Percentiles rank a stretch among this genome's conserved stretches.
Conservation (phyloP, 2,797 vertebrate genomes). For the Dryobates pubescens region DNA sequence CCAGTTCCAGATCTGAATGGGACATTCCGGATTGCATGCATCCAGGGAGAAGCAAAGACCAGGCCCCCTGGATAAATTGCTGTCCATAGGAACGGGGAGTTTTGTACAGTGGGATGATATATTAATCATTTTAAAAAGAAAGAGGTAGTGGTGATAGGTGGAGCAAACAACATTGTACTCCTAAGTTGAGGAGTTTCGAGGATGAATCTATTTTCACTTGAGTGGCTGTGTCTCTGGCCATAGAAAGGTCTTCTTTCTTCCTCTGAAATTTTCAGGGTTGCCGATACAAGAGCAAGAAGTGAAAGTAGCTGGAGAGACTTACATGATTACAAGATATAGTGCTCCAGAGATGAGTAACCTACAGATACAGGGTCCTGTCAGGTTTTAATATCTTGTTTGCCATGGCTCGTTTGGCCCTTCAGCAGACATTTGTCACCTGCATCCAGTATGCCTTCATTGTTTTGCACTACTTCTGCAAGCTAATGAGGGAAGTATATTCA, state of each 20-base stretch:
- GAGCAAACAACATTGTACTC: background rate
- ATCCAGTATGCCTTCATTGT: background rate
- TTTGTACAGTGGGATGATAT: background rate
- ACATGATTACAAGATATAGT: background rate
- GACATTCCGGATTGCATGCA: background rate
- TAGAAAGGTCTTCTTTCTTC: background rate
- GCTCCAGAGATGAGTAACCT: background rate
- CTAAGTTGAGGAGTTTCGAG: background rate
- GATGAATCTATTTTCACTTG: background rate
- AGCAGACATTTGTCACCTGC: background rate
- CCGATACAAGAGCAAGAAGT: background rate
- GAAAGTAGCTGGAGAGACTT: background rate
- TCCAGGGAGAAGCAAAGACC: background rate
- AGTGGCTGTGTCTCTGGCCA: background rate
- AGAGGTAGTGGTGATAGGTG: background rate
- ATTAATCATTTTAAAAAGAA: background rate
- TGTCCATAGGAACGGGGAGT: background rate
- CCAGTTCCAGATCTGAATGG: background rate
- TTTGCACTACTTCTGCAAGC: background rate
- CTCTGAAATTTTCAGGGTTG: background rate
- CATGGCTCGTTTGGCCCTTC: background rate
- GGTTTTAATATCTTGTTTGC: background rate
- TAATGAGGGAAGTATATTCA: background rate
- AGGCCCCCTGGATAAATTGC: background rate
- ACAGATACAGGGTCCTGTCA: background rate